A percentile compares a stretch with the other conserved stretches of the same genome.
Conservation (phyloP, 2,797 vertebrate genomes). For the Tinamus major region DNA sequence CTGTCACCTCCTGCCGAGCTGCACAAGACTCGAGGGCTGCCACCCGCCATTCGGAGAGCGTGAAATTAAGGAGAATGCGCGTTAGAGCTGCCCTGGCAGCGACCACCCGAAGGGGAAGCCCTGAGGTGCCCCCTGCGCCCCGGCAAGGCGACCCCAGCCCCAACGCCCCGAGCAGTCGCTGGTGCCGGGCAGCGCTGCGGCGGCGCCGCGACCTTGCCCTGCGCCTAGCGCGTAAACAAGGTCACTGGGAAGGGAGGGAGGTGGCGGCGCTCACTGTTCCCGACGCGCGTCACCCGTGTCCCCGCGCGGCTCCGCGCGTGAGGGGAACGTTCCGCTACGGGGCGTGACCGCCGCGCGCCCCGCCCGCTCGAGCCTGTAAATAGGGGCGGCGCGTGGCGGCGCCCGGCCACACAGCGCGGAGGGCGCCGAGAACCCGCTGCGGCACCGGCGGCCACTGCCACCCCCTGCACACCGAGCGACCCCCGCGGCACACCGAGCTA, state of each 20-base stretch:
- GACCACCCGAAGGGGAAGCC: no score
- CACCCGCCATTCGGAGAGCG: background rate
- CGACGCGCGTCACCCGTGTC: background rate
- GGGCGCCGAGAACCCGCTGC: background rate
- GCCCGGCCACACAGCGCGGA: accelerated
- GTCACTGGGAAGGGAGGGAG: background rate
- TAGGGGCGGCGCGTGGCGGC: constrained; percentile 20
- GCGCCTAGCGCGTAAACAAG: background rate
- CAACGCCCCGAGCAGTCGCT: background rate
- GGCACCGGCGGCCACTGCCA: background rate
- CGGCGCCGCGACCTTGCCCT: background rate
- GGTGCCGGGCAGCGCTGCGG: background rate
- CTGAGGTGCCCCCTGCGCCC: background rate
- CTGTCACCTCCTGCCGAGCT: background rate
- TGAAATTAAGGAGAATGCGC: background rate
- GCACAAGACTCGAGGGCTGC: background rate
- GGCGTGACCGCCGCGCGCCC: background rate
- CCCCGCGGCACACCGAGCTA: no score
- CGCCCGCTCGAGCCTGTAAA: constrained; percentile 14
- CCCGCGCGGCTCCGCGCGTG: no score
- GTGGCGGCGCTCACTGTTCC: background rate
- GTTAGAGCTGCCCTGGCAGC: no score
- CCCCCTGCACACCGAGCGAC: background rate
- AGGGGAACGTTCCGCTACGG: background rate
- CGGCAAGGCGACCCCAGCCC: background rate